Percentiles rank a stretch among this genome's conserved stretches.
Conservation (phyloP, 2,888 invertebrate species). For the Stenodera caucasica region DNA sequence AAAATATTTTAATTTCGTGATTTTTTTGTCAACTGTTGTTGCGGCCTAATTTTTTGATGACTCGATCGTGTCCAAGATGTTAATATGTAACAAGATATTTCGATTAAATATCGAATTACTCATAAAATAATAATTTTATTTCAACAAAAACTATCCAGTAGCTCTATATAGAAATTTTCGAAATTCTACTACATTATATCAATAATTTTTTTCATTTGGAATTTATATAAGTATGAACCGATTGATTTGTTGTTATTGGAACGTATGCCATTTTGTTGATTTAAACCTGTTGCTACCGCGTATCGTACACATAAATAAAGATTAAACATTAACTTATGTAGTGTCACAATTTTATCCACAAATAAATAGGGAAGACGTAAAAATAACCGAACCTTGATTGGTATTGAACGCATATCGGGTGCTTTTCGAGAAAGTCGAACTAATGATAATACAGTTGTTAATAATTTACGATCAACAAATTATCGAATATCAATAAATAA, state of each 20-base stretch:
- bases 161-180: background rate
- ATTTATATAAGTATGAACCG: background rate
- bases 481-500: background rate
- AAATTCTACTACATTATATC: no score
- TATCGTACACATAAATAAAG: slow-evolving; percentile 24
- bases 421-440: background rate
- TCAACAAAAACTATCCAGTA: background rate
- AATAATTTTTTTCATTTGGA: no score
- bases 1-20: slow-evolving; percentile 11
- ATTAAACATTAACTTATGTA: background rate
- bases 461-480: background rate
- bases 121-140: background rate
- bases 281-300: slow-evolving; percentile 26
- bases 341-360: background rate
- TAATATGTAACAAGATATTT: slow-evolving; percentile 20
- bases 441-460: background rate
- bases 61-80: slow-evolving; percentile 28
- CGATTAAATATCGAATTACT: background rate
- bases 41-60: slow-evolving; percentile 23
- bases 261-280: slow-evolving; percentile 23
- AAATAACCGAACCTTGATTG: background rate
- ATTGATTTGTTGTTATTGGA: slow-evolving; percentile 25
- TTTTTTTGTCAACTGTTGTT: slow-evolving; percentile 8
- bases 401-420: background rate
- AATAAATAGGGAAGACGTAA: background rate